These are phyloP conservation scores for Paraplagusia blochii DNA, from an alignment of 2,113 vertebrate species.

Conservation along the genomic window DNA sequence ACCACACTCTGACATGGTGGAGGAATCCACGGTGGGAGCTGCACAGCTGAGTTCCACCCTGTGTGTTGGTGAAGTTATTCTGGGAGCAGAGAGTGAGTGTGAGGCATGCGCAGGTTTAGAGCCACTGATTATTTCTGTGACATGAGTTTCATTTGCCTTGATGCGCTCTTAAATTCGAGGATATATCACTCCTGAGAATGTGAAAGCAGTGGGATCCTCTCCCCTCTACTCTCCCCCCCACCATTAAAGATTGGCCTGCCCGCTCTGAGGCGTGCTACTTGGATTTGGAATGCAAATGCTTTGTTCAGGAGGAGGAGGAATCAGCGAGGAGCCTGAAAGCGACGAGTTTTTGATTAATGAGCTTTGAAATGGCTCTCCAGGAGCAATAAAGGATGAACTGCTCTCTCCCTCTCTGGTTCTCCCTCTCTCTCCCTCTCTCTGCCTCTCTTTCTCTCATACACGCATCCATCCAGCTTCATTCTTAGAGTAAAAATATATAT, in stretches of 20 bases:
- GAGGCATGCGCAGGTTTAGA: constrained; percentile 15
- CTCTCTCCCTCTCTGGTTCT: constrained; percentile 43
- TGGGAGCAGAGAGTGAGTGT: background rate
- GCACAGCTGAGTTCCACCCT: background rate
- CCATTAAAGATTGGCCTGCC: constrained; percentile 69
- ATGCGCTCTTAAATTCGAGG: constrained; percentile 37
- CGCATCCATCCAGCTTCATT: constrained; percentile 43
- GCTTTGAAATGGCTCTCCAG: constrained; percentile 88
- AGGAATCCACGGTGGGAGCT: background rate
- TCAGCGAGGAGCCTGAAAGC: constrained; percentile 83
- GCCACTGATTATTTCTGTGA: constrained; percentile 32
- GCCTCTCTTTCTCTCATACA: constrained; percentile 1
- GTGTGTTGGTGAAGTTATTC: constrained; percentile 8
- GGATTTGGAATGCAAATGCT: constrained; percentile 82
- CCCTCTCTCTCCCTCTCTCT: constrained; percentile 8
- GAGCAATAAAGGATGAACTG: constrained; percentile 79
- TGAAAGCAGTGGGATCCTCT: constrained; percentile 46
- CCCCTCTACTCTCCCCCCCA: constrained; percentile 9
- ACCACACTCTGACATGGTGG: constrained; percentile 6
- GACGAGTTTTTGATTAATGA: constrained; percentile 89
- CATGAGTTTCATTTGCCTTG: constrained; percentile 39
- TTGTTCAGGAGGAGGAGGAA: constrained; percentile 81
- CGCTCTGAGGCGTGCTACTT: constrained; percentile 79
- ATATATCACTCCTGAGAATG: constrained; percentile 56
- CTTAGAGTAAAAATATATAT: constrained; percentile 41